These are phyloP conservation scores for Lordiphosa collinella DNA, from an alignment of 1,140 invertebrate species.

Conservation along the genomic window DNA sequence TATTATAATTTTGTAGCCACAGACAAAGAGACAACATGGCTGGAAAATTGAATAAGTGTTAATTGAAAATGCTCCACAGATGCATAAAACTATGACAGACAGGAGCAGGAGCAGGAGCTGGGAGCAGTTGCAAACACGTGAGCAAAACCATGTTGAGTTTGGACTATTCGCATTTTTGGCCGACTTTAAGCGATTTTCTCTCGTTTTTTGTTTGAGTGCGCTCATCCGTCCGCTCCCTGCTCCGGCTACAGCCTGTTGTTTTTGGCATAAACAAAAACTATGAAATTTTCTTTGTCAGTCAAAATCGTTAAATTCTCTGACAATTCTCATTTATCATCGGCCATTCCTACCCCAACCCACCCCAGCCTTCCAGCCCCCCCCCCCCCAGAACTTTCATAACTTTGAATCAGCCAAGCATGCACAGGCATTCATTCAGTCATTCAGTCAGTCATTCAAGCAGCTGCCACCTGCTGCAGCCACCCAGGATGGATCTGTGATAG, in stretches of 20 bases:
- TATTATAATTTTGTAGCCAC: too few relatives aligned
- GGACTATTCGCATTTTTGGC: slow-evolving; percentile 24
- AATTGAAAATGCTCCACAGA: slow-evolving; percentile 38
- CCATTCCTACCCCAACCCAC: slow-evolving; percentile 7
- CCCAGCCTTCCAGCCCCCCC: slow-evolving; percentile 8
- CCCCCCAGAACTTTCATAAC: slow-evolving; percentile 45
- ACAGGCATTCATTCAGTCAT: slow-evolving; percentile 15
- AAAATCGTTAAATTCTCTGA: slow-evolving; percentile 66
- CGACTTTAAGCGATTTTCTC: slow-evolving; percentile 6
- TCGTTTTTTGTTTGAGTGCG: slow-evolving; percentile 48
- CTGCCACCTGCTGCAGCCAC: slow-evolving; percentile 57
- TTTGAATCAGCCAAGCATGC: slow-evolving; percentile 33
- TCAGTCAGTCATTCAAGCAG: slow-evolving; percentile 38
- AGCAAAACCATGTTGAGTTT: too few relatives aligned
- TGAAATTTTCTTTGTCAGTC: slow-evolving; percentile 69
- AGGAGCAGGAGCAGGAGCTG: background rate
- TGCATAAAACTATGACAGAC: background rate
- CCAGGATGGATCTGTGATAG: slow-evolving; percentile 36
- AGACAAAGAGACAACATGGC: slow-evolving; percentile 46
- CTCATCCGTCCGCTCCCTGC: slow-evolving; percentile 34
- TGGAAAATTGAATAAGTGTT: slow-evolving; percentile 58
- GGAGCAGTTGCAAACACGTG: too few relatives aligned
- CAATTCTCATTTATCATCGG: slow-evolving; percentile 68
- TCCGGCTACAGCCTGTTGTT: slow-evolving; percentile 12
- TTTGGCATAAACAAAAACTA: slow-evolving; percentile 63